These are phyloP conservation scores for Athalia rosae DNA, from an alignment of 2,888 invertebrate species.

Conservation along the genomic window DNA sequence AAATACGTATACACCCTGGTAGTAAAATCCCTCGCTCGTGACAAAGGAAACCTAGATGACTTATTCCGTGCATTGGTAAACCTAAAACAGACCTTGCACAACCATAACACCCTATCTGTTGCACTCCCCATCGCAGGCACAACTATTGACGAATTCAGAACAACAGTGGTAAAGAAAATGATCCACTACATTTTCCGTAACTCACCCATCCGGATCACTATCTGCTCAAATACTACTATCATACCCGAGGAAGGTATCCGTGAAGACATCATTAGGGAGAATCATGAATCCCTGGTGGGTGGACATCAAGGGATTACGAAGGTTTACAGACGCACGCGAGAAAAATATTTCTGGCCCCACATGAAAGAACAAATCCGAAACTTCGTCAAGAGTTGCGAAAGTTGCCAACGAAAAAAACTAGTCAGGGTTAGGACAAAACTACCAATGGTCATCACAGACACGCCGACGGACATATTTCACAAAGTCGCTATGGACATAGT, in stretches of 20 bases:
- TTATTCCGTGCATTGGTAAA: no score
- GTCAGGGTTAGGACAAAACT: conserved; percentile 4
- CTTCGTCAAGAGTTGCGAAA: conserved; percentile 44
- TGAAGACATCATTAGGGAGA: neutral
- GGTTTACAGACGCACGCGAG: conserved; percentile 26
- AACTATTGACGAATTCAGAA: no score
- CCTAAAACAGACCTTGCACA: no score
- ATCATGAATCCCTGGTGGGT: conserved; percentile 43
- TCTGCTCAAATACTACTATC: neutral
- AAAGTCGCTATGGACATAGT: conserved; percentile 45
- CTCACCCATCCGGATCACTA: neutral
- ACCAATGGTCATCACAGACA: conserved; percentile 46
- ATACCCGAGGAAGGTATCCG: neutral
- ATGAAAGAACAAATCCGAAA: conserved; percentile 40
- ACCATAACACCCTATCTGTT: no score
- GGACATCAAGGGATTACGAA: conserved; percentile 50
- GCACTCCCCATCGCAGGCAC: no score
- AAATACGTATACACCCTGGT: no score
- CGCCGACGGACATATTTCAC: conserved; percentile 42
- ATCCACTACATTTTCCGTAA: neutral
- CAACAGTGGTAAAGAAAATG: neutral
- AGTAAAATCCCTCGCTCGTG: no score
- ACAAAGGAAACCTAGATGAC: no score
- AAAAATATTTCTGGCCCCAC: conserved; percentile 46
- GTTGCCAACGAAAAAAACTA: conserved; percentile 46